Evolutionary conservation across 2,113 vertebrate species (phyloP), one percentile per base, ranked within the genome.

Genomic region (Poecilia latipinna): DNA sequence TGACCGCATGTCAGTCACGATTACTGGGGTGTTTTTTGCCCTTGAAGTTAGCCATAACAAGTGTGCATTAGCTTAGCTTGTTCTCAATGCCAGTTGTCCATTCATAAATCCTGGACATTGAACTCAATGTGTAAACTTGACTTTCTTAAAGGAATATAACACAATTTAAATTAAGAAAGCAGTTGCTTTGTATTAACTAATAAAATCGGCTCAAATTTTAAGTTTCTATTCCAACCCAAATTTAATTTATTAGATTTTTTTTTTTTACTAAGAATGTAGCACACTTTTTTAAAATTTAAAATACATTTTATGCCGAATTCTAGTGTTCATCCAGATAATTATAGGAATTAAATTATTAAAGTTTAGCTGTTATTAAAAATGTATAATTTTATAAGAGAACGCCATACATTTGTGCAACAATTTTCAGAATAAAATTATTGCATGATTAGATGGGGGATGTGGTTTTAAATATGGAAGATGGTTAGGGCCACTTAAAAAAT

Each of bases 171-270:
- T 8, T 2, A 0, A 24, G 31, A 6, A 12, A 26, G 1, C 32
- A 1, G 7, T 70, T 65, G 0, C 35, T 37, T n/a, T 1, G 28
- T 35, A 51, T 32, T 3, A 0, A 71, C 11, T 11, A 1, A 12
- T 29, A 0, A 77, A 77, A 65, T 83, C 73, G 68, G 80, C 62
- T 8, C 51, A 4, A 4, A 26, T 2, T 0, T 68, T 26, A 6
- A 11, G 31, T 22, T 66, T 35, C 15, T 68, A 0, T 32, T 12
- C 10, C 0, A 0, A 70, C 67, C 32, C 3, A 0, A 44, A 61
- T 37, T 2, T 0, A n/a, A 33, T 15, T 37, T 0, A 1, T 54
- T 57, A 0, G 62, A 48, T 17, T 6, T 19, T 5, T 48, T n/a
- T n/a, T n/a, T n/a, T n/a, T n/a, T n/a, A n/a, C n/a, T n/a, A n/a